Evolutionary conservation across 2,113 vertebrate species (phyloP).

Genomic region (Corydoras sp.): DNA sequence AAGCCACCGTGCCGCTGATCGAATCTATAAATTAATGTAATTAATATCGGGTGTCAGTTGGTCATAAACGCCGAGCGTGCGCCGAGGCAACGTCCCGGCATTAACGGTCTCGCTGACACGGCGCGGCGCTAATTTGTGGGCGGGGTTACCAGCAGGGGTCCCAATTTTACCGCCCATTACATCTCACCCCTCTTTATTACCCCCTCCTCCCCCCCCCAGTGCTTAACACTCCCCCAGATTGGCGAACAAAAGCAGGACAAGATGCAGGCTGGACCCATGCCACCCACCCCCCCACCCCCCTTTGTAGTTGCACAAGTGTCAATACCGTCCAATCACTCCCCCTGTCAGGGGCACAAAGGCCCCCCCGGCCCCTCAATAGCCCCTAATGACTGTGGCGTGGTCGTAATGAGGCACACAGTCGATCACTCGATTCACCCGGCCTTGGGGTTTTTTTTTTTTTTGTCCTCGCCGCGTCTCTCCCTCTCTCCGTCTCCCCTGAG

Average conservation of each 20-base stretch:
- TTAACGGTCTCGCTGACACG: conserved; percentile 40
- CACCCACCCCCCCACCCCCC: conserved; percentile 69
- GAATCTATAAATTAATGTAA: too few relatives aligned
- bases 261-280: conserved; percentile 74
- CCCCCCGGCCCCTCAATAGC: conserved; percentile 82
- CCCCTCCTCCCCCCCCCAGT: conserved; percentile 16
- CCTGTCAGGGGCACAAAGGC: conserved; percentile 76
- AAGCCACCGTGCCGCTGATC: too few relatives aligned
- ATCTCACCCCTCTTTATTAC: conserved; percentile 37
- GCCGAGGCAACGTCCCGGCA: not conserved
- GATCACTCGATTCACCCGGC: too few relatives aligned
- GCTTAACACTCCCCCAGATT: conserved; percentile 64
- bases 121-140: conserved; percentile 34
- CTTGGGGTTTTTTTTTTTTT: too few relatives aligned
- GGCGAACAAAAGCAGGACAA: conserved; percentile 81
- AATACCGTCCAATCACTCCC: conserved; percentile 72
- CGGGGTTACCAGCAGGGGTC: conserved; percentile 27
- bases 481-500: conserved; percentile 53
- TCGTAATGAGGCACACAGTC: conserved; percentile 50
- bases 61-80: too few relatives aligned
- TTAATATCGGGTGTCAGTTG: too few relatives aligned
- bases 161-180: conserved; percentile 32
- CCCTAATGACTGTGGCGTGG: conserved; percentile 84
- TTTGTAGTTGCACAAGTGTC: conserved; percentile 2
- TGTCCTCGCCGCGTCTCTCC: conserved; percentile 49